Base-by-base conservation (phyloP, 2,888 invertebrate species). In the Hypsopygia costalis region DNA sequence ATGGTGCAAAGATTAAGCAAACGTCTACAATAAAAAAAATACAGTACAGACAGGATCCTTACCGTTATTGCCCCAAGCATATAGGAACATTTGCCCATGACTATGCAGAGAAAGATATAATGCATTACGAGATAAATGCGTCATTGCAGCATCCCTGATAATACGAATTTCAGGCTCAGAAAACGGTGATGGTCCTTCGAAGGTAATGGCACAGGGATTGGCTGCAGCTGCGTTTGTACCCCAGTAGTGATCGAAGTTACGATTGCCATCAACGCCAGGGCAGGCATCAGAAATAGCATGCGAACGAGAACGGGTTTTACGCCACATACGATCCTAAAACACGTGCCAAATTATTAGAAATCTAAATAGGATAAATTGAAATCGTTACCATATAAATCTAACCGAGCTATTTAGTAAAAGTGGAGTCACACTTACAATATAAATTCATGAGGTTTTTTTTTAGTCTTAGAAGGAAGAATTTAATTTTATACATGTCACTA, bases 51-150 rank as follows among this genome's bases (percentile, higher is more conserved):
- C n/a, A 22, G 11, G 1, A 28, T 4, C 20, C 74, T 49, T 75
- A 74, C 80, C 78, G 28, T 91, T 91, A 48, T 90, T 93, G 25
- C 93, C 94, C 93, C 93, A 94, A 20, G 94, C 91, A 57, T 94
- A 93, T 0, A 94, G 70, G 48, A 94, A 72, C 74, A 91, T 92
- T 47, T 91, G 90, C 45, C 95, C 95, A 62, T 88, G 94, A 28
- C 95, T 93, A 68, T 96, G 96, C 22, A 96, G 70, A 0, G 94
- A 92, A 30, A 96, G 73, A 69, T 95, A 96, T 44, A 94, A 79
- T 35, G 91, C 85, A 21, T 92, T 75, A 12, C 90, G 73, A 1
- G 76, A 58, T 1, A 89, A 62, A 6, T 91, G 70, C 1, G 81
- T 69, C 43, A 92, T 61, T 34, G 92, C 89, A 0, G 63, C 80